phyloP scores from a whole-genome alignment of 2,888 invertebrate species.

The Rambutsinella grinnellia region DNA sequence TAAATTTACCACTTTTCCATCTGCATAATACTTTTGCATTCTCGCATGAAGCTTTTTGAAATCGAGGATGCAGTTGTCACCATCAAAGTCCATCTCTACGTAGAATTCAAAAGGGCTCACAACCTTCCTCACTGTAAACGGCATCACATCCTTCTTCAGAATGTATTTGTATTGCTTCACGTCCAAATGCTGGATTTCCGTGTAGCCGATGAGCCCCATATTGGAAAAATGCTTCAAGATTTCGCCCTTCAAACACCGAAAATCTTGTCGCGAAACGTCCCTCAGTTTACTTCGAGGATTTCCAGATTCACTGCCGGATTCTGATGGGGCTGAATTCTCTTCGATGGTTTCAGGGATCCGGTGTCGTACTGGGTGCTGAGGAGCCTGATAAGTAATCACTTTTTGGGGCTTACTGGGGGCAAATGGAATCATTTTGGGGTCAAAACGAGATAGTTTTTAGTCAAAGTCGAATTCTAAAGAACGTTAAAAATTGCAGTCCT shows the following conservation, averaged over 20 bases:
- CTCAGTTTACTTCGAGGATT: too few species aligned
- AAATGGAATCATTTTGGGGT: too few species aligned
- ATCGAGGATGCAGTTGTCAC: too few species aligned
- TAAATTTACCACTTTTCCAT: conserved; percentile 11
- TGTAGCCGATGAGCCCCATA: not conserved
- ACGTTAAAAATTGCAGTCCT: too few species aligned
- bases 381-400: not conserved
- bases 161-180: conserved; percentile 10
- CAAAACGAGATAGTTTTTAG: too few species aligned
- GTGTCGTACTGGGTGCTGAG: not conserved
- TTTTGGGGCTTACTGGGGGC: too few species aligned
- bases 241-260: too few species aligned
- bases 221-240: not conserved
- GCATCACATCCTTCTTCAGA: not conserved
- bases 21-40: conserved; percentile 15
- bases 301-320: not conserved
- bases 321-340: not conserved
- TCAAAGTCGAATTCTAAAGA: too few species aligned
- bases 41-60: not conserved
- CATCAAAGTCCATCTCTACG: not conserved
- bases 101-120: conserved; percentile 29
- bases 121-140: not conserved
- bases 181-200: not conserved
- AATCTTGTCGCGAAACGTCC: too few species aligned
- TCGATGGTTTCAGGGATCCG: not conserved